Base-by-base conservation (phyloP, 2,113 vertebrate genomes). In the human (Homo sapiens) region DNA sequence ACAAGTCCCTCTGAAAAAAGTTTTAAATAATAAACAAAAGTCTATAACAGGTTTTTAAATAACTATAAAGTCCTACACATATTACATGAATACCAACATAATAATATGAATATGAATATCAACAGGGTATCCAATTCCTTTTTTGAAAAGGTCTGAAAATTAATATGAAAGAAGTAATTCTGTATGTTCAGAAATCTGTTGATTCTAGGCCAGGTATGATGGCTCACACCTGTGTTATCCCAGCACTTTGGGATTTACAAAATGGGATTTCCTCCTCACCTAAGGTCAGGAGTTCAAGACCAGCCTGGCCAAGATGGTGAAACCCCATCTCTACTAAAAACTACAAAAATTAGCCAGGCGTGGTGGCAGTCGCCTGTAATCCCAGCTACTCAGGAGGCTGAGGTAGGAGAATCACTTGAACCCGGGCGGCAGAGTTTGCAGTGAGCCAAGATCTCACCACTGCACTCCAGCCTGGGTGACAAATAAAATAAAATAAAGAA, bases 101-200 rank as follows among this genome's bases (percentile, higher is more conserved):
- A 61, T 55, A 48, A 81, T 55, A 64, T 30, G 27, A 91, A 78
- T 55, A 50, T n/a, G 30, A 79, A 87, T 2, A 92, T 64, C 18
- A 94, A 83, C 23, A 75, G 43, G 61, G 92, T 45, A 92, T 88
- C 55, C 14, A 94, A 90, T 66, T 88, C 22, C 50, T 84, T 84
- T 91, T 96, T 84, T 81, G 32, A 81, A 97, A 97, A 5, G 17
- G 8, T 66, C 81, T 30, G 32, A 75, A 91, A n/a, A 91, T 84
- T 20, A 68, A 68, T 78, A 81, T 45, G 27, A 72, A 86, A 90
- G 23, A 89, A 95, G 18, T 35, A 87, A 73, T 64, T 93, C 10
- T 38, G 81, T 72, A 40, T 83, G 55, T 75, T 87, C 59, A 93
- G 64, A 79, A 89, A 79, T 55, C n/a, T 92, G 68, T 61, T 61